Base-by-base conservation (phyloP, 2,888 invertebrate genomes). In the Acleris literana region DNA sequence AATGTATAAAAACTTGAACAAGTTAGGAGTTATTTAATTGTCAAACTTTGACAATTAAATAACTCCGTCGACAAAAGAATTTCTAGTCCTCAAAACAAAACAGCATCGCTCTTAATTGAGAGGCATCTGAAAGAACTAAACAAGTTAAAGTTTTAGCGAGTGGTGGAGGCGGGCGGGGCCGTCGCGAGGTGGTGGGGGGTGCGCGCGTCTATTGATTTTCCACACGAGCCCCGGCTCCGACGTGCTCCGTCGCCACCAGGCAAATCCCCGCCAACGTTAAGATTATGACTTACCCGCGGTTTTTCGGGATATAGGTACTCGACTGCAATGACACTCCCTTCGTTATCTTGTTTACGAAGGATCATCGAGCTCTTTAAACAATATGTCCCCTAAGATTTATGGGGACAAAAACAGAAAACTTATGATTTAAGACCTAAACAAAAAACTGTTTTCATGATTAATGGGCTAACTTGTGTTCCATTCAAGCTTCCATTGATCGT, bases 201-300 rank as follows among this genome's bases (percentile, higher is more conserved):
- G 91, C 91, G 91, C 91, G 91, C 89, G 90, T 79, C 89, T 91
- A 92, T 92, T 83, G 91, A 92, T 92, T 91, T 88, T 84, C 76
- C 73, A 66, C 72, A 59, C 53, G 43, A 56, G 68, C 64, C 49
- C 61, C 53, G 57, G 57, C 46, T 57, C 44, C 17, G 62, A 54
- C 81, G 70, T 74, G 77, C 76, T 74, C 74, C 76, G 74, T 74
- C 78, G 77, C 57, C 49, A 58, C 57, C 46, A 69, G 70, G 68
- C 71, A 77, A 76, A 78, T 81, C 80, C 77, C 77, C 74, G 72
- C 72, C 77, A 77, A 82, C 83, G 81, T 80, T 80, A 82, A 80
- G 77, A 81, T 76, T 77, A 76, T 71, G 76, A 70, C 69, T 65
- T 60, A 46, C 44, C 25, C 55, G 53, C 29, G 43, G 43, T 59